Evolutionary conservation across 2,888 invertebrate genomes (phyloP), one percentile per base, ranked within the genome.

Genomic region (Stegana nigrithorax): DNA sequence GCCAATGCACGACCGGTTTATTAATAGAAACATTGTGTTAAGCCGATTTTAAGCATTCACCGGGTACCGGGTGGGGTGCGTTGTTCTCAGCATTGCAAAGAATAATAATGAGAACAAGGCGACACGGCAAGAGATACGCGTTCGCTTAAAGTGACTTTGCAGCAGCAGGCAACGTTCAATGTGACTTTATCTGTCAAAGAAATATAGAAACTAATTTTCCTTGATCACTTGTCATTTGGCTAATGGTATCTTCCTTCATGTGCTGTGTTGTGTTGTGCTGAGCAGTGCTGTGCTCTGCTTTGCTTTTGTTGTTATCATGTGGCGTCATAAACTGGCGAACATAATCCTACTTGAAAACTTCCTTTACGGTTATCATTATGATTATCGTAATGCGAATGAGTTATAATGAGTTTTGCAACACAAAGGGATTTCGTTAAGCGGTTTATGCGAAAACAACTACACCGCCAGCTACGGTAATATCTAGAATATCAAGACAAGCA

Each of bases 341-440:
- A 12, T 32, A n/a, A 12, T 8, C n/a, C n/a, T 32, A n/a, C 32
- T 32, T 32, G 32, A 45, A 23, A 45, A 45, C 45, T 45, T 45
- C 45, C 45, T 45, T 45, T 45, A 45, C 23, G 45, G 8, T 45
- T 45, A 45, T 45, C 45, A 45, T 45, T 45, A 45, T 45, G 23
- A 45, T 45, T 23, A 45, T 45, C 45, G 23, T 45, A 45, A 21
- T 23, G 23, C 45, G 69, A 75, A 75, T 72, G 73, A 69, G 74
- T 72, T 69, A 64, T 39, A 76, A 69, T 67, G 74, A 75, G 74
- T 72, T 73, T 73, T 71, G 66, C 62, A 69, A 63, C 73, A 75
- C 78, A 76, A 78, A 75, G 68, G 78, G 74, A 75, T 75, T 78
- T 78, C 70, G 74, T 71, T 75, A 75, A 75, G 74, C 74, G 78